Conservation (phyloP, 1,140 invertebrate species). For the Magallana gigas region DNA sequence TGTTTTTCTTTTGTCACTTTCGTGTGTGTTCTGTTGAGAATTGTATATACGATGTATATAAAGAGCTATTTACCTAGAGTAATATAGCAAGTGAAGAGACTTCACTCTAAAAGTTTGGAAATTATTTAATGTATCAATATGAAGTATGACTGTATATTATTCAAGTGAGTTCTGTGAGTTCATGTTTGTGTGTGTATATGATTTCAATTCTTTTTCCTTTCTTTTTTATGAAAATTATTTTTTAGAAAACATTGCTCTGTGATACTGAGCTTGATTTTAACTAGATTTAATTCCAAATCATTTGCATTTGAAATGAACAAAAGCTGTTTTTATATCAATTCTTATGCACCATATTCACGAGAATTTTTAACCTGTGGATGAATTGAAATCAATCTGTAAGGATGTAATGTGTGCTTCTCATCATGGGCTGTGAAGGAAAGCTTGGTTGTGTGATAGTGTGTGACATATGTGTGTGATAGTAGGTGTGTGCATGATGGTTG, state of each 20-base stretch:
- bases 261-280: conserved; percentile 13
- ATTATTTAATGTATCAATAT: conserved; percentile 27
- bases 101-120: conserved; percentile 21
- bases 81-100: conserved; percentile 16
- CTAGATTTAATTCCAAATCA: conserved; percentile 8
- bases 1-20: background rate
- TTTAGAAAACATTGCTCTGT: background rate
- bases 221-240: conserved; percentile 14
- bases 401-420: background rate
- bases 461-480: background rate
- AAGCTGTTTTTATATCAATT: conserved; percentile 1
- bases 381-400: background rate
- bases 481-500: too few relatives aligned
- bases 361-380: background rate
- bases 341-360: conserved; percentile 30
- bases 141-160: conserved; percentile 1
- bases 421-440: conserved; percentile 5
- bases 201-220: conserved; percentile 6
- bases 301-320: background rate
- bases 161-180: background rate
- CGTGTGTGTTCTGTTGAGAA: background rate
- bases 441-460: background rate
- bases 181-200: background rate
- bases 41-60: conserved; percentile 11
- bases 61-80: background rate